A percentile compares a stretch with the other conserved stretches of the same genome.
Evolutionary conservation across 2,888 invertebrate genomes (phyloP).

Genomic region (Acronicta aceris): DNA sequence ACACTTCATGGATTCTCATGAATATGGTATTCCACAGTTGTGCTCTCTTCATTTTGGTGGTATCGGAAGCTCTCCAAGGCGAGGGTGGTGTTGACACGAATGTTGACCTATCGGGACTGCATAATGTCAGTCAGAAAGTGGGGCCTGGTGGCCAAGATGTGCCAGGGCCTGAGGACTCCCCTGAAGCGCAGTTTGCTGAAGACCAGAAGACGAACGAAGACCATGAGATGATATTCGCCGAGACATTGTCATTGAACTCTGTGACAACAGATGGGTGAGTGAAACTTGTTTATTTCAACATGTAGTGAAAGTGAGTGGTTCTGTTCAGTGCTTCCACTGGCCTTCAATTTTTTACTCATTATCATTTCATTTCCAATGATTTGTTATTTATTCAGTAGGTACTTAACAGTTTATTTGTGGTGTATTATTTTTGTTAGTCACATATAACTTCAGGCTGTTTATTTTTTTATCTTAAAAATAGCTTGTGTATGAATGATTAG

Average conservation of each 20-base stretch:
- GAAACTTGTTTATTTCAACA: constrained; percentile 28
- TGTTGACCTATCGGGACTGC: constrained; percentile 81
- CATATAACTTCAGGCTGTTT: too few species aligned
- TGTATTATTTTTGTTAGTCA: too few species aligned
- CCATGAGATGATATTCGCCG: constrained; percentile 85
- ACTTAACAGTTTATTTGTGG: too few species aligned
- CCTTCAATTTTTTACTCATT: constrained; percentile 50
- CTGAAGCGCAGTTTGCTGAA: constrained; percentile 41
- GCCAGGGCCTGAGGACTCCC: constrained; percentile 40
- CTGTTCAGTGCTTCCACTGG: constrained; percentile 45
- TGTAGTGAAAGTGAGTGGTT: constrained; percentile 55
- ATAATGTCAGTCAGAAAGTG: constrained; percentile 80
- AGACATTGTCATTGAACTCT: constrained; percentile 87
- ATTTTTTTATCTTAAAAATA: too few species aligned
- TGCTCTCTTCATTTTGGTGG: constrained; percentile 89
- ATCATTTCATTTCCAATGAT: constrained; percentile 23
- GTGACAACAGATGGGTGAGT: constrained; percentile 89
- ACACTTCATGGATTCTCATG: constrained; percentile 18
- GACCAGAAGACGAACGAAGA: constrained; percentile 55
- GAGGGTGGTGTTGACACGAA: constrained; percentile 69
- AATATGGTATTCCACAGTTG: constrained; percentile 79
- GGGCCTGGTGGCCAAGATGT: constrained; percentile 57
- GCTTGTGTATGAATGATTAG: too few species aligned
- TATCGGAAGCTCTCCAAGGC: constrained; percentile 87
- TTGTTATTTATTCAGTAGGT: constrained; percentile 18